Conservation (phyloP, 1,140 invertebrate species). For the Laupala kohalensis region DNA sequence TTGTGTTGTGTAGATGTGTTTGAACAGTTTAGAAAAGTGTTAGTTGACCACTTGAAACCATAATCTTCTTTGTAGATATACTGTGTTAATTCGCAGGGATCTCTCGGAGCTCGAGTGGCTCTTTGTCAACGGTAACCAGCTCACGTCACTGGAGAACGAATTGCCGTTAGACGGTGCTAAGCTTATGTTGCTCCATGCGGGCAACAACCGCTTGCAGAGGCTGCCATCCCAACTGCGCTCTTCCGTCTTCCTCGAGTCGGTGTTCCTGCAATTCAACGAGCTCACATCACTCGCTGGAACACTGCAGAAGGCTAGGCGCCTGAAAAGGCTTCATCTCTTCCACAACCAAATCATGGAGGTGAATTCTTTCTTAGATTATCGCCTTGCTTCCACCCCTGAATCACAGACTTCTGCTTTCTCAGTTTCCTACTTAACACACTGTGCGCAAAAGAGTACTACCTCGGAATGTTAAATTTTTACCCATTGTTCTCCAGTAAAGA, state of each 20-base stretch:
- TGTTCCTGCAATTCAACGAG: conserved; percentile 56
- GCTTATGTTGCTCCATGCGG: conserved; percentile 52
- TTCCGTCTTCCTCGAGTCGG: conserved; percentile 45
- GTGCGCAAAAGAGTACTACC: no score
- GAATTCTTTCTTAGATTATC: conserved; percentile 27
- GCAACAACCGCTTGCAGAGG: conserved; percentile 51
- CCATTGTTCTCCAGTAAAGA: no score
- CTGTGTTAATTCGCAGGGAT: no score
- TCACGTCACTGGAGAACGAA: conserved; percentile 57
- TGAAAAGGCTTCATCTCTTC: conserved; percentile 50
- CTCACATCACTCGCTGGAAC: conserved; percentile 52
- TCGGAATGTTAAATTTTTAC: no score
- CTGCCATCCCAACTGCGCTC: conserved; percentile 52
- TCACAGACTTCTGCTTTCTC: no score
- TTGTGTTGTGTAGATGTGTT: no score
- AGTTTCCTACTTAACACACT: no score
- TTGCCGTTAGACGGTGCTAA: conserved; percentile 49
- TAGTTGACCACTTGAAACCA: no score
- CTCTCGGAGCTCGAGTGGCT: conserved; percentile 59
- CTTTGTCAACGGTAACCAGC: conserved; percentile 58
- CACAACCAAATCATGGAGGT: conserved; percentile 60
- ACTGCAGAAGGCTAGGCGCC: conserved; percentile 45
- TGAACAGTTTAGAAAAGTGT: no score
- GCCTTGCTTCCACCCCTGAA: no score
- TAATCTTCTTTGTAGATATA: no score